Evolutionary conservation across 2,888 invertebrate species (phyloP), one percentile per base, ranked within the genome.

Genomic region (Cepaea hortensis): DNA sequence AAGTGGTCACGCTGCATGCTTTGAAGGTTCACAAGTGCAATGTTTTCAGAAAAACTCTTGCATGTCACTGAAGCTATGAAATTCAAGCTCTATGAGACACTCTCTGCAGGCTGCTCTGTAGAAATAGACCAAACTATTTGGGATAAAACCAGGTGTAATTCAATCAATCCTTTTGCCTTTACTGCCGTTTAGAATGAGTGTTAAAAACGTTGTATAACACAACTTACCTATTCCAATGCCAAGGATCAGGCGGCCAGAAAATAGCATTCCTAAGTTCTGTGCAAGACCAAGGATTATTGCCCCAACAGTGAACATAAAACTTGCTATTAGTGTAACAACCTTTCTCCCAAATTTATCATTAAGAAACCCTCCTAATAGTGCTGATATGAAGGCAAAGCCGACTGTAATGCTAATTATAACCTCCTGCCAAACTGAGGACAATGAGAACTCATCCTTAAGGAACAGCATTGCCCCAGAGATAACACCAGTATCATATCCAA

Each of bases 401-500:
- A 95, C 94, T 3, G 95, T 95, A 3, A 93, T 94, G 73, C 95
- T 95, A 3, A 95, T 95, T 70, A 96, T 93, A 4, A 95, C 87
- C 91, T 95, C 95, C 89, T 95, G 95, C 94, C 94, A 94, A 7
- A 94, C 84, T n/a, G 93, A 93, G 65, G 91, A 93, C 81, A 95
- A 91, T 4, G 92, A 68, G 88, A 95, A 95, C 48, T 94, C 91
- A 68, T 94, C 93, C 88, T 93, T 93, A 73, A 93, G 88, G 7
- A 94, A 88, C 9, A 95, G 89, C 94, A 95, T 94, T 3, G 95
- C 95, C 23, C 95, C 95, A 0, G 95, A 95, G 4, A 96, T 95
- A 65, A 96, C 95, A 11, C 96, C 95, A 0, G 96, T 96, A 90
- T 96, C 96, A 91, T 96, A 96, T n/a, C 96, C 96, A 91, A 96